These are phyloP conservation scores for Campoletis raptor DNA, from an alignment of 2,888 invertebrate species.

Conservation along the genomic window DNA sequence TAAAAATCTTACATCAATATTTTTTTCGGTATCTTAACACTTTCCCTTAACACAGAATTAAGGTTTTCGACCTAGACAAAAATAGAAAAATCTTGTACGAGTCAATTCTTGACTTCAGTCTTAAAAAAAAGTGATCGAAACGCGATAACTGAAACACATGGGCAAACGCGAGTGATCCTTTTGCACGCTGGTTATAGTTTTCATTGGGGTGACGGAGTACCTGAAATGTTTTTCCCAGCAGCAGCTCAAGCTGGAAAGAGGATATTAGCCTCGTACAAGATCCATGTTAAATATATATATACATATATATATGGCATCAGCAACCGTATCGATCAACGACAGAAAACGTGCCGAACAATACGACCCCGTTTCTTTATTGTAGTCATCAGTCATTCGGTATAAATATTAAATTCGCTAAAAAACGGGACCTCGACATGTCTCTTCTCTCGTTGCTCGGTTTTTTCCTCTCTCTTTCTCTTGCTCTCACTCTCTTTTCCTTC, in stretches of 20 bases:
- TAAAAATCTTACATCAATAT: no score
- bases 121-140: constrained; percentile 50
- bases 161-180: constrained; percentile 37
- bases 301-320: constrained; percentile 7
- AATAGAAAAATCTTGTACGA: background rate
- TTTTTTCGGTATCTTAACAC: background rate
- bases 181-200: constrained; percentile 44
- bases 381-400: constrained; percentile 85
- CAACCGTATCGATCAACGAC: constrained; percentile 84
- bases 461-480: constrained; percentile 35
- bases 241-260: constrained; percentile 51
- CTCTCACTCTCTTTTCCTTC: constrained; percentile 55
- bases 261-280: constrained; percentile 39
- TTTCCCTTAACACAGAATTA: background rate
- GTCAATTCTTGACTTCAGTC: background rate
- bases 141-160: constrained; percentile 63
- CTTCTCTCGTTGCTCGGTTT: constrained; percentile 51
- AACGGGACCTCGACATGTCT: constrained; percentile 73
- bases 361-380: constrained; percentile 83
- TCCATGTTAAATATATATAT: constrained; percentile 29
- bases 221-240: constrained; percentile 67
- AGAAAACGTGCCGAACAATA: constrained; percentile 83
- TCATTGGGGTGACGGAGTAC: constrained; percentile 72
- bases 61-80: background rate
- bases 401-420: constrained; percentile 85